Evolutionary conservation across 2,797 vertebrate species (phyloP).

Genomic region (Pagetopsis macropterus): DNA sequence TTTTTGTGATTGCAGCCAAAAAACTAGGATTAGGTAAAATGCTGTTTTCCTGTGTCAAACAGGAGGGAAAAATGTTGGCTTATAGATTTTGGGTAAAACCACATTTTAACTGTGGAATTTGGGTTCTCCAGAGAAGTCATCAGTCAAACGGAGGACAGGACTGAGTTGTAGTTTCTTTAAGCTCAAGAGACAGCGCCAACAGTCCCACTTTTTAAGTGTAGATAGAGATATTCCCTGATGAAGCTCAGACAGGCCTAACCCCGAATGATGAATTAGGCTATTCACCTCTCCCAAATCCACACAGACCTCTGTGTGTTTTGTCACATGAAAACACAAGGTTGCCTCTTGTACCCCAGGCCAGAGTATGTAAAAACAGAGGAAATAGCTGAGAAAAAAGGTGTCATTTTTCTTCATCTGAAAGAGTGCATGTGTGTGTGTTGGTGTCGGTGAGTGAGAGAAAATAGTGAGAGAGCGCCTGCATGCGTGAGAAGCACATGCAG

Average conservation of each 20-base stretch:
- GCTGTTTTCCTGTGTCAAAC: slow-evolving; percentile 34
- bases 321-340: slow-evolving; percentile 81
- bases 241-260: slow-evolving; percentile 72
- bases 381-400: slow-evolving; percentile 83
- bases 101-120: slow-evolving; percentile 73
- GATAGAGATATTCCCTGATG: slow-evolving; percentile 80
- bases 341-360: slow-evolving; percentile 74
- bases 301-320: slow-evolving; percentile 82
- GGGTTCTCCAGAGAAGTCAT: slow-evolving; percentile 74
- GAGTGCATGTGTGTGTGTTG: slow-evolving; percentile 48
- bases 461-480: slow-evolving; percentile 45
- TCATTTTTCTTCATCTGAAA: slow-evolving; percentile 80
- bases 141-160: slow-evolving; percentile 69
- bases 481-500: slow-evolving; percentile 70
- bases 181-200: slow-evolving; percentile 73
- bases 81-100: slow-evolving; percentile 54
- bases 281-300: slow-evolving; percentile 77
- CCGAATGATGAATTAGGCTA: slow-evolving; percentile 80
- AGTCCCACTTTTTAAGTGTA: slow-evolving; percentile 71
- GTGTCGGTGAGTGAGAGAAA: slow-evolving; percentile 36
- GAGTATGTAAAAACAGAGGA: slow-evolving; percentile 84
- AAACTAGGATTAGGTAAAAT: slow-evolving; percentile 44
- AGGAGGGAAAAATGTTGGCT: slow-evolving; percentile 30
- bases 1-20: slow-evolving; percentile 24
- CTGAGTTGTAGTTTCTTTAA: slow-evolving; percentile 74